phyloP scores from a whole-genome alignment of 2,888 invertebrate species.

The Iphiclides podalirius region DNA sequence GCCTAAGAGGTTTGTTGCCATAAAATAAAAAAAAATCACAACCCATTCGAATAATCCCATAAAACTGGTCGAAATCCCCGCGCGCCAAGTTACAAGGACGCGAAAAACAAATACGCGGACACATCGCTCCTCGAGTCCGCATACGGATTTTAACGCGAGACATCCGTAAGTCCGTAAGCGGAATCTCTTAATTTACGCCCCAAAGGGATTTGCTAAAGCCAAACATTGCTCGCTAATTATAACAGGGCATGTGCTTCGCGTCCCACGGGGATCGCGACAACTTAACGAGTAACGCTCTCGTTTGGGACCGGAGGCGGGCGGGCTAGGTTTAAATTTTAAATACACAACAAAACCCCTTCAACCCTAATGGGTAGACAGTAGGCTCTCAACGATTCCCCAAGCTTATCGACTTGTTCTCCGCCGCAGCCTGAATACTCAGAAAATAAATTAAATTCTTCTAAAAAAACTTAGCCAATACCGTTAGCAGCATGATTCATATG shows the following conservation, averaged over 20 bases:
- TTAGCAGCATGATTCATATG: too few species aligned
- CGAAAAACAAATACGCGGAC: conserved; percentile 41
- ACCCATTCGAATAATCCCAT: neutral
- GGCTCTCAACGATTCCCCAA: too few species aligned
- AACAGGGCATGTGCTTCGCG: conserved; percentile 69
- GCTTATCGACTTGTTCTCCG: too few species aligned
- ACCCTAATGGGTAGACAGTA: neutral
- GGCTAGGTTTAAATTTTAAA: conserved; percentile 24
- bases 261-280: conserved; percentile 71
- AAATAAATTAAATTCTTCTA: too few species aligned
- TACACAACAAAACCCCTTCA: conserved; percentile 7
- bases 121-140: conserved; percentile 37
- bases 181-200: conserved; percentile 80
- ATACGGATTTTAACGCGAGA: conserved; percentile 59
- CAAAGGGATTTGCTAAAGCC: conserved; percentile 78
- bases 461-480: too few species aligned
- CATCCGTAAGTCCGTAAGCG: conserved; percentile 40
- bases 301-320: conserved; percentile 31
- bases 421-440: too few species aligned
- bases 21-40: too few species aligned
- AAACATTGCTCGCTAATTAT: conserved; percentile 80
- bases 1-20: too few species aligned
- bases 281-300: conserved; percentile 55
- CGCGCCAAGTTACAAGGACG: conserved; percentile 17
- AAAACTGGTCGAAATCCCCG: conserved; percentile 8